These are phyloP conservation scores for Camelus dromedarius DNA, from an alignment of 2,113 vertebrate genomes.

Conservation along the genomic window DNA sequence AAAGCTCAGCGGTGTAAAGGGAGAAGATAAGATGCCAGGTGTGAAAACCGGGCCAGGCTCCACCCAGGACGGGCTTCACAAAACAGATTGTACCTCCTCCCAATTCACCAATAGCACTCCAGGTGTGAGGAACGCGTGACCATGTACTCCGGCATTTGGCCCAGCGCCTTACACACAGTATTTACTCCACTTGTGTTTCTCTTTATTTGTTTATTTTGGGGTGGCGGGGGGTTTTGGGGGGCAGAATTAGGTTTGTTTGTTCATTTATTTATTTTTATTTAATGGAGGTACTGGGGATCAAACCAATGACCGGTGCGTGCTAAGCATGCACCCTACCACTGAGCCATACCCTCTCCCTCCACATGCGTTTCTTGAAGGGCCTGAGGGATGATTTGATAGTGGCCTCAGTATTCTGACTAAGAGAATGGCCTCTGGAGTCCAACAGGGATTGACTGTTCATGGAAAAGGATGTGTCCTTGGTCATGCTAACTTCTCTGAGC, in stretches of 20 bases:
- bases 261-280: no score
- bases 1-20: background rate
- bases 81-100: background rate
- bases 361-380: background rate
- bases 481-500: background rate
- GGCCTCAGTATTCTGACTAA: background rate
- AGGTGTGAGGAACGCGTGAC: background rate
- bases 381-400: background rate
- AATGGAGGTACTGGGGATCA: no score
- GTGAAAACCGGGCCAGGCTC: background rate
- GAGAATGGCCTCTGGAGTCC: background rate
- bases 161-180: background rate
- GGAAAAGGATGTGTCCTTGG: background rate
- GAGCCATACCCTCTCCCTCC: no score
- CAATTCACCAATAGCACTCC: no score
- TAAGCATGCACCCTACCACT: no score
- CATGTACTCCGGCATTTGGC: background rate
- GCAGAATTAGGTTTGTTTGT: no score
- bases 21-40: background rate
- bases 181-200: background rate
- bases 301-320: no score
- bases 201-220: no score
- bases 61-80: rapidly evolving
- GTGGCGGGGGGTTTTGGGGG: no score
- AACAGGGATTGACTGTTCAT: background rate